These are phyloP conservation scores for Apamea anceps DNA, from an alignment of 2,888 invertebrate genomes.

Conservation along the genomic window DNA sequence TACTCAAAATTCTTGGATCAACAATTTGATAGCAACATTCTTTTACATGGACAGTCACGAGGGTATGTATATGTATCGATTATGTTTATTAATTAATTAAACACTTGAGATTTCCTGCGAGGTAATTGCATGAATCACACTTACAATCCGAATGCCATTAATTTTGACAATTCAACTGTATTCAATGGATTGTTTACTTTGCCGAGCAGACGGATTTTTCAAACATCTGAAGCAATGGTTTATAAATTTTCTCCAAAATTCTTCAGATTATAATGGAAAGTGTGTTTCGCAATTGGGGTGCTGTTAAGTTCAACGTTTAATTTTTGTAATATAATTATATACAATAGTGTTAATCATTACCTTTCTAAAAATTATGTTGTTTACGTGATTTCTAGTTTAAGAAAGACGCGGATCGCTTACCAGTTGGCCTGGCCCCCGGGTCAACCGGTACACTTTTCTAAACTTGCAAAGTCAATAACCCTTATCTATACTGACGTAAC, in stretches of 20 bases:
- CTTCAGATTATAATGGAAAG: not conserved
- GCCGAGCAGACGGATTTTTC: not conserved
- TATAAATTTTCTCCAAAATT: not conserved
- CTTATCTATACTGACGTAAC: constrained; percentile 12
- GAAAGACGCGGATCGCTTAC: constrained; percentile 1
- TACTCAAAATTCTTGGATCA: not conserved
- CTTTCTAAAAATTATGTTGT: not conserved
- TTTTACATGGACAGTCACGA: not conserved
- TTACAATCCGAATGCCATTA: not conserved
- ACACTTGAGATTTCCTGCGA: not conserved
- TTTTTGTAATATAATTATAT: no score
- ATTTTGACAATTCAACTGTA: not conserved
- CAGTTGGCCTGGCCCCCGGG: constrained; percentile 16
- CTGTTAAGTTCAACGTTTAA: no score
- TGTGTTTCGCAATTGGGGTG: not conserved
- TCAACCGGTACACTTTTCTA: constrained; percentile 16
- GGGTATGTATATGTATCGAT: not conserved
- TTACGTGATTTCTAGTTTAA: not conserved
- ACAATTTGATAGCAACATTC: not conserved
- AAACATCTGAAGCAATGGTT: not conserved
- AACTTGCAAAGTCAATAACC: constrained; percentile 39
- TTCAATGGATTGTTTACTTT: not conserved
- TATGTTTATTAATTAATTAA: not conserved
- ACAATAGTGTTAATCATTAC: not conserved
- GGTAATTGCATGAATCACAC: not conserved